phyloP scores from a whole-genome alignment of 2,797 vertebrate genomes.

The Yasuhikotakia modesta region DNA sequence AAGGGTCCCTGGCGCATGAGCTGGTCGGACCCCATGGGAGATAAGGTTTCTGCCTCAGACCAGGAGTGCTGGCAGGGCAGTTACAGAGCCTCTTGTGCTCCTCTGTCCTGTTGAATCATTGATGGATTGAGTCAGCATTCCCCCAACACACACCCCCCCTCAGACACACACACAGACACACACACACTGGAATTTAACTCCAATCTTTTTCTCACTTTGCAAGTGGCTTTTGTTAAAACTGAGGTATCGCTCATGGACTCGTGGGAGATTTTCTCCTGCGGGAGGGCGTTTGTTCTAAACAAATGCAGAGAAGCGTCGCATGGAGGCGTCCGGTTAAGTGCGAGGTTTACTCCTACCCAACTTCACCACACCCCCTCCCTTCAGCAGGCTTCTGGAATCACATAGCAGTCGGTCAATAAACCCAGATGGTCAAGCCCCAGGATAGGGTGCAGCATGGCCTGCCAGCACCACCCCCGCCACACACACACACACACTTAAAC shows the following conservation, averaged over 20 bases:
- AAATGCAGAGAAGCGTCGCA: neutral
- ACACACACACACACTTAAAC: conserved; percentile 37
- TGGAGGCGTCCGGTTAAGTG: conserved; percentile 11
- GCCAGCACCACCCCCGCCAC: conserved; percentile 59
- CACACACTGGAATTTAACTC: conserved; percentile 30
- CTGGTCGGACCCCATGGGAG: conserved; percentile 53
- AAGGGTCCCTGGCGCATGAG: conserved; percentile 49
- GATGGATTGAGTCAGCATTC: conserved; percentile 65
- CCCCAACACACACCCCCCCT: conserved; percentile 28
- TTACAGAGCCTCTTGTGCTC: conserved; percentile 61
- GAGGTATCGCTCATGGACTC: conserved; percentile 27
- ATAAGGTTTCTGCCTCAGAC: conserved; percentile 66
- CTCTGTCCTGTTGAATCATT: conserved; percentile 67
- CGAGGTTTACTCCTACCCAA: conserved; percentile 10
- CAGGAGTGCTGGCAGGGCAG: conserved; percentile 60
- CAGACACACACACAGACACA: conserved; percentile 31
- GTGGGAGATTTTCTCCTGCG: conserved; percentile 26
- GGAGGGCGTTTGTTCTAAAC: conserved; percentile 16
- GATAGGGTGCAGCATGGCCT: conserved; percentile 59
- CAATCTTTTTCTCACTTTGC: conserved; percentile 36
- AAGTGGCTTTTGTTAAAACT: conserved; percentile 54
- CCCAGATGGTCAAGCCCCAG: conserved; percentile 65
- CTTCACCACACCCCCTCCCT: conserved; percentile 7
- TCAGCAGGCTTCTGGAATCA: conserved; percentile 53
- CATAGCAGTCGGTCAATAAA: conserved; percentile 60